Percentiles rank a stretch among this genome's conserved stretches.
These are phyloP conservation scores for Sebastolobus altivelis DNA, from an alignment of 2,797 vertebrate species.

Conservation along the genomic window DNA sequence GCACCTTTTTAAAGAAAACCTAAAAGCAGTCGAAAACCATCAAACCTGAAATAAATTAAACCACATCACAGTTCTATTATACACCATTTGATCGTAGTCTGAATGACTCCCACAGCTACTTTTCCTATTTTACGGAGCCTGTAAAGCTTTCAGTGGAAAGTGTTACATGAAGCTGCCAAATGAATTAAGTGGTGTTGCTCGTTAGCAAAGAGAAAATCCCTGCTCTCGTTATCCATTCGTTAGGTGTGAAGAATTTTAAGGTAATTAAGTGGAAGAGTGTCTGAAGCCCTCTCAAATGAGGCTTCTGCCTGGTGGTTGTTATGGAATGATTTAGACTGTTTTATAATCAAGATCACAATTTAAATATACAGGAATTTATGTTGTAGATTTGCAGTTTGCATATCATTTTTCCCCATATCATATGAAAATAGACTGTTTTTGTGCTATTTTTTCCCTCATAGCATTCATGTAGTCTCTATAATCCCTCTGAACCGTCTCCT, in stretches of 20 bases:
- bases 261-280: conserved; percentile 39
- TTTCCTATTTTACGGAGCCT: conserved; percentile 9
- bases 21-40: background rate
- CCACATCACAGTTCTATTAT: background rate
- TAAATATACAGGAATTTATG: conserved; percentile 14
- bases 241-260: conserved; percentile 28
- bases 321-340: conserved; percentile 5
- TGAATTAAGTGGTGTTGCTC: conserved; percentile 35
- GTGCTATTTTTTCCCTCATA: background rate
- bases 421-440: conserved; percentile 1
- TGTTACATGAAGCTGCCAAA: conserved; percentile 32
- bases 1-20: background rate
- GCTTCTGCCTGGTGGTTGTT: background rate
- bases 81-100: background rate
- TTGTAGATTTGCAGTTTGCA: conserved; percentile 1
- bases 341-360: background rate
- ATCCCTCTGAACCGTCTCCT: conserved; percentile 53
- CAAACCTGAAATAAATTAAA: background rate
- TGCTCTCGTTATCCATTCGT: conserved; percentile 29
- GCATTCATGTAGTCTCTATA: conserved; percentile 33
- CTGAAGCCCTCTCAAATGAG: conserved; percentile 12
- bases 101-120: conserved; percentile 2
- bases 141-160: conserved; percentile 18
- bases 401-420: background rate
- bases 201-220: conserved; percentile 41